Evolutionary conservation across 2,888 invertebrate genomes (phyloP).

Genomic region (Ormyrus pomaceus): DNA sequence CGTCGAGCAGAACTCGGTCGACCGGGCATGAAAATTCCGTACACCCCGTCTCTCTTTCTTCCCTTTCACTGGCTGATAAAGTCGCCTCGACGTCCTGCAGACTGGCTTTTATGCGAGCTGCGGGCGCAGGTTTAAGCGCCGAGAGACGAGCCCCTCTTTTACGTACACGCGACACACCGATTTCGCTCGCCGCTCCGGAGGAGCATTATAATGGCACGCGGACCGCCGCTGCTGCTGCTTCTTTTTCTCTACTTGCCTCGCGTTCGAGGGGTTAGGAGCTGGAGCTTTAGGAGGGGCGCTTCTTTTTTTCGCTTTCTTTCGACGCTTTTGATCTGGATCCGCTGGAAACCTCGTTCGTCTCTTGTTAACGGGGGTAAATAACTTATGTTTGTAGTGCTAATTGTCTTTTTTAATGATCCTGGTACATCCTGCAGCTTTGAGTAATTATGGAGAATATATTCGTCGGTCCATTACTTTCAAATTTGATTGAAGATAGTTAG

Average conservation of each 20-base stretch:
- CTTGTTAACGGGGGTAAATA: too few relatives aligned
- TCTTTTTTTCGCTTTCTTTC: too few relatives aligned
- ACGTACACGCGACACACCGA: background rate
- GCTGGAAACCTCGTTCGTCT: too few relatives aligned
- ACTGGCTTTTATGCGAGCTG: constrained; percentile 9
- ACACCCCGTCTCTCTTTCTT: background rate
- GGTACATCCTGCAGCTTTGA: too few relatives aligned
- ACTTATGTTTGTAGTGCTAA: too few relatives aligned
- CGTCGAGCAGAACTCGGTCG: constrained; percentile 56
- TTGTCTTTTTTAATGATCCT: too few relatives aligned
- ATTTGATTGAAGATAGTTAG: too few relatives aligned
- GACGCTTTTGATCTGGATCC: constrained; percentile 4
- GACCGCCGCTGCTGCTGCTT: too few relatives aligned
- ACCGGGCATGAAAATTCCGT: constrained; percentile 68
- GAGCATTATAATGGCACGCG: constrained; percentile 1
- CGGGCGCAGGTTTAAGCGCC: background rate
- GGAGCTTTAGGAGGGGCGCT: too few relatives aligned
- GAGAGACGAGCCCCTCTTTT: background rate
- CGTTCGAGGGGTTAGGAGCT: background rate
- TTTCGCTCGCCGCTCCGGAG: constrained; percentile 3
- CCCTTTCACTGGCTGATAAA: constrained; percentile 36
- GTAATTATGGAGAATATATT: too few relatives aligned
- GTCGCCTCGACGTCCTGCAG: constrained; percentile 23
- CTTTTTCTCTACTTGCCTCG: background rate
- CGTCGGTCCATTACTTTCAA: too few relatives aligned